Conservation (phyloP, 1,140 invertebrate species). For the Helicoverpa armigera region DNA sequence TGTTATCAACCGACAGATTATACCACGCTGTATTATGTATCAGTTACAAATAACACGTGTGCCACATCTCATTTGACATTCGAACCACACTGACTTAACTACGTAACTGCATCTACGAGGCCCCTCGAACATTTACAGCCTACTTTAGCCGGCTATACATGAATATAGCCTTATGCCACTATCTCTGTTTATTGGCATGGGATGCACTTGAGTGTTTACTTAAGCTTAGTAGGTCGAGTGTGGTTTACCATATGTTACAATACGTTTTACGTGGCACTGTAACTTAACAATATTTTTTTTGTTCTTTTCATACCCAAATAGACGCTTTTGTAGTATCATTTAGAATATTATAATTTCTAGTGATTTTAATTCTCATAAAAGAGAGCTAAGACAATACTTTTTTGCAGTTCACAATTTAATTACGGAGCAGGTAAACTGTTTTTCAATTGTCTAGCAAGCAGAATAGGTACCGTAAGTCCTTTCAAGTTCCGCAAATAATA, state of each 20-base stretch:
- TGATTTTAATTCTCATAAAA: not conserved
- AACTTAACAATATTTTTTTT: too few relatives aligned
- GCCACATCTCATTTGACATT: constrained; percentile 50
- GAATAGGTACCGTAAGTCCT: constrained; percentile 48
- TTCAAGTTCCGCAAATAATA: constrained; percentile 57
- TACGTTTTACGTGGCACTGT: not conserved
- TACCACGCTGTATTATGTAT: constrained; percentile 39
- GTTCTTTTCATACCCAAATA: too few relatives aligned
- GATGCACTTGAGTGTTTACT: constrained; percentile 36
- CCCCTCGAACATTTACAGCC: constrained; percentile 16
- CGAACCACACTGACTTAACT: constrained; percentile 35
- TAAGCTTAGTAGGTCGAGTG: constrained; percentile 33
- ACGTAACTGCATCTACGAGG: constrained; percentile 40
- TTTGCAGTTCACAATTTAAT: not conserved
- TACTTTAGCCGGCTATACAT: constrained; percentile 24
- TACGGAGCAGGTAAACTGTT: constrained; percentile 20
- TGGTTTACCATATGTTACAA: constrained; percentile 22
- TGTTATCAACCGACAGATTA: constrained; percentile 44
- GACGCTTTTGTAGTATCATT: not conserved
- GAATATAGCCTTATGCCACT: not conserved
- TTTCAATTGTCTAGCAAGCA: constrained; percentile 13
- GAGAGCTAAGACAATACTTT: not conserved
- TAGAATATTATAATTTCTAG: not conserved
- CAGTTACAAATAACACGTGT: constrained; percentile 55
- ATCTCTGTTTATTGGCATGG: constrained; percentile 26